Percentiles rank a stretch among this genome's conserved stretches.
Conservation (phyloP, 2,888 invertebrate genomes). For the Melitaea athalia region DNA sequence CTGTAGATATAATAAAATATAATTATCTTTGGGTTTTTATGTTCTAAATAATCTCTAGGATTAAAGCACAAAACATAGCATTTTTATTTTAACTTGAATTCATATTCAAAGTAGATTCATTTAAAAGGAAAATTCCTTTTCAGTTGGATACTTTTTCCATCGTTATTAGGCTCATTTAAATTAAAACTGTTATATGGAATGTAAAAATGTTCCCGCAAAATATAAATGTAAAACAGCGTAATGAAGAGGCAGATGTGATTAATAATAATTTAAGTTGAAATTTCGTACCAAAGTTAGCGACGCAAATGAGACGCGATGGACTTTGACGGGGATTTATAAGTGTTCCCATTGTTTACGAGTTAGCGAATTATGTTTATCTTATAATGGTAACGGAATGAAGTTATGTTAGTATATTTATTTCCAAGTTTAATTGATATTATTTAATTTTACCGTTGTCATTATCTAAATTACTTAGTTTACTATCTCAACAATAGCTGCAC, state of each 20-base stretch:
- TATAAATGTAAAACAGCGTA: constrained; percentile 32
- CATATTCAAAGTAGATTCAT: neutral
- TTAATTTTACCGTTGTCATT: neutral
- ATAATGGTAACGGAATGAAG: constrained; percentile 4
- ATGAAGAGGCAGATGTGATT: constrained; percentile 34
- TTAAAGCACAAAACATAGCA: neutral
- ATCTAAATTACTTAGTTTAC: neutral
- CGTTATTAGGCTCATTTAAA: neutral
- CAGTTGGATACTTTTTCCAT: neutral
- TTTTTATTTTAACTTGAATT: neutral
- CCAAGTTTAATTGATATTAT: neutral
- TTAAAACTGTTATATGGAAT: neutral
- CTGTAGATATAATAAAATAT: too few species aligned
- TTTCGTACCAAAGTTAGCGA: constrained; percentile 52
- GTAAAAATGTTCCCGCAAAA: constrained; percentile 23
- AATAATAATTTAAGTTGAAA: constrained; percentile 48
- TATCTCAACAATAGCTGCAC: too few species aligned
- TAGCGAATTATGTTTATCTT: constrained; percentile 11
- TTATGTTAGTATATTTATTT: neutral
- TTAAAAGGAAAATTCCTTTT: neutral
- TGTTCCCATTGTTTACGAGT: constrained; percentile 55
- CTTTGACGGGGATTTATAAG: constrained; percentile 53
- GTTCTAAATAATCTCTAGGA: too few species aligned
- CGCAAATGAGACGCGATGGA: constrained; percentile 54
- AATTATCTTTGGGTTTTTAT: too few species aligned